Conservation (phyloP, 2,113 vertebrate genomes). For the Agapornis roseicollis region DNA sequence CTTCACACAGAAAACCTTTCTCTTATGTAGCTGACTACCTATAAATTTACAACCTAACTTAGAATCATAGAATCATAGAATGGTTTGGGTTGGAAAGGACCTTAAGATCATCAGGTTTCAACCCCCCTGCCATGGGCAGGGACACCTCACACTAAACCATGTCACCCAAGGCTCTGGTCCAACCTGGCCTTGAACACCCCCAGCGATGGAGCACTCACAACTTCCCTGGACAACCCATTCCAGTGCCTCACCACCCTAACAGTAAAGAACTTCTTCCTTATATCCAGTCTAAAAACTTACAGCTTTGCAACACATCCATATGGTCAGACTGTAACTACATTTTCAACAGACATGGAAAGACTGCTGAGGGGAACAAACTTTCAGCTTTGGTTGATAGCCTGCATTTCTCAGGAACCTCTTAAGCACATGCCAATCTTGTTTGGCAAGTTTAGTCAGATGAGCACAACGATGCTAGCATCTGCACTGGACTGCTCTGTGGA, state of each 20-base stretch:
- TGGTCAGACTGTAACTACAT: not conserved
- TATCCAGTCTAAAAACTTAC: not conserved
- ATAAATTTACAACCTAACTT: not conserved
- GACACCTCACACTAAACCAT: no score
- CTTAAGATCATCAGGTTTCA: no score
- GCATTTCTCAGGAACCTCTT: not conserved
- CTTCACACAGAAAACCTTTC: not conserved
- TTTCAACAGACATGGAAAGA: not conserved
- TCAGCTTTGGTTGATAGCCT: not conserved
- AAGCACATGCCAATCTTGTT: not conserved
- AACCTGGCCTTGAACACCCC: no score
- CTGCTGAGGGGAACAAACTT: not conserved
- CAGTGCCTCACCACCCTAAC: no score
- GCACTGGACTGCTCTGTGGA: not conserved
- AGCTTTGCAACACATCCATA: not conserved
- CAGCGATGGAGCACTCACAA: no score
- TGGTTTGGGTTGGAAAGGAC: no score
- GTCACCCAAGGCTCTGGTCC: no score
- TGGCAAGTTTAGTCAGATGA: not conserved
- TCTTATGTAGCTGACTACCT: not conserved
- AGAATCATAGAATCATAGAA: no score
- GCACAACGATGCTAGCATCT: rapidly evolving
- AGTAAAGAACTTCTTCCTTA: no score
- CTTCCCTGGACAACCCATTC: no score
- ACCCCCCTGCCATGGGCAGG: no score